Conservation (phyloP, 2,113 vertebrate genomes). For the Corythaixoides concolor region DNA sequence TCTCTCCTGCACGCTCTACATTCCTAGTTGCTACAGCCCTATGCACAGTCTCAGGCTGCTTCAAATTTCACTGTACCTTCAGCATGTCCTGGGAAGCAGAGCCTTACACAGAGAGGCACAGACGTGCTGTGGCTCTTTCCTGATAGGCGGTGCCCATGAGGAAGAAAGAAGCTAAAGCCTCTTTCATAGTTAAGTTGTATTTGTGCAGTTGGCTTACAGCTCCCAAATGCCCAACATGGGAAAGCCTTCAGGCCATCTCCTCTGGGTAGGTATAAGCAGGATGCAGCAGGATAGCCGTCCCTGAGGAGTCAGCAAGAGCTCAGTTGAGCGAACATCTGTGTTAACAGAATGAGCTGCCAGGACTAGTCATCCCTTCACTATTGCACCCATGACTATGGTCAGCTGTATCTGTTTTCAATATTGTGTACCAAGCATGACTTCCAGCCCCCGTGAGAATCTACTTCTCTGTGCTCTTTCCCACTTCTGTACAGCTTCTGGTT, state of each 20-base stretch:
- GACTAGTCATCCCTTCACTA: not conserved
- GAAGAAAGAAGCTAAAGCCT: not conserved
- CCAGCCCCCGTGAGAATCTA: not conserved
- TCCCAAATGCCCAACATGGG: fast-evolving
- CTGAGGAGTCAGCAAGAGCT: not conserved
- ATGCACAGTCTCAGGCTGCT: not conserved
- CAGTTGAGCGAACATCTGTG: fast-evolving
- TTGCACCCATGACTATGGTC: not conserved
- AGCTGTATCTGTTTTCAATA: not conserved
- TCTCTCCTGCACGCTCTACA: fast-evolving
- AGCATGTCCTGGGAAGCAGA: not conserved
- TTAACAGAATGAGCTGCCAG: not conserved
- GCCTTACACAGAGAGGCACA: fast-evolving
- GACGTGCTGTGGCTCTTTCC: not conserved
- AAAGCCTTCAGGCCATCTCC: not conserved
- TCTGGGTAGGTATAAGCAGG: not conserved
- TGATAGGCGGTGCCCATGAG: not conserved
- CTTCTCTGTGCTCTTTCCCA: not conserved
- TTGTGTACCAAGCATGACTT: not conserved
- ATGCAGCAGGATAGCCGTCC: not conserved
- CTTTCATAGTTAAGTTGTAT: not conserved
- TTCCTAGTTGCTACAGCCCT: not conserved
- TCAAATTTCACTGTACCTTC: not conserved
- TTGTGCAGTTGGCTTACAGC: not conserved
- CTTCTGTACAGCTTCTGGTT: not conserved